Evolutionary conservation across 2,797 vertebrate genomes (phyloP), one percentile per base, ranked within the genome.

Genomic region (Anguilla obscura): DNA sequence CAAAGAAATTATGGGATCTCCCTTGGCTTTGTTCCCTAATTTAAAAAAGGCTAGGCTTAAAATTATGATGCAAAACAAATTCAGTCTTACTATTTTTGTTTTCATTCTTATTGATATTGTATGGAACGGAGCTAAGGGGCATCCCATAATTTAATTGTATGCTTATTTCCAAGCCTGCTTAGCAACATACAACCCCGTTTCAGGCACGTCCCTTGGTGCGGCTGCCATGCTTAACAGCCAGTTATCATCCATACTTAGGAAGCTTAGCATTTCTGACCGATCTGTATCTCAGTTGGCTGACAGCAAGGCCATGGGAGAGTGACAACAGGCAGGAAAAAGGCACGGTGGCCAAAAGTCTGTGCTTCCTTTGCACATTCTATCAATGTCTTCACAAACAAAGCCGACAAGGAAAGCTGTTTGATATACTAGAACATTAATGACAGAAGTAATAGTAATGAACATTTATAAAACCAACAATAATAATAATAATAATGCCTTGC

Each of bases 331-430:
- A 91, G 87, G 58, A 89, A 90, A 90, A 89, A 84, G 24, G 85
- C 1, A 90, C 89, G 79, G 92, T 92, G 92, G 92, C 90, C 92
- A 86, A 60, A 87, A 10, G 90, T 93, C 93, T 94, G 92, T 90
- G 60, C 89, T 93, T 95, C 94, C 94, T 94, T 94, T 95, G 94
- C 94, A 93, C 92, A 90, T 30, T 85, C 89, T 90, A 84, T 90
- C 50, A 36, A 69, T 50, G n/a, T 88, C 86, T 87, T 84, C 69
- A 54, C 58, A 63, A 60, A 82, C 56, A 85, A 60, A 24, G 36
- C 1, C 52, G 36, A 66, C 36, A 16, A 50, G 71, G 66, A 60
- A 56, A 45, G 60, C 33, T 21, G 30, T 33, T 18, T 21, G 60
- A 63, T 63, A 21, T 63, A 40, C 36, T 27, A 76, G 40, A 3